Evolutionary conservation across 1,140 invertebrate genomes (phyloP), one percentile per base, ranked within the genome.

Genomic region (Ceratitis capitata): DNA sequence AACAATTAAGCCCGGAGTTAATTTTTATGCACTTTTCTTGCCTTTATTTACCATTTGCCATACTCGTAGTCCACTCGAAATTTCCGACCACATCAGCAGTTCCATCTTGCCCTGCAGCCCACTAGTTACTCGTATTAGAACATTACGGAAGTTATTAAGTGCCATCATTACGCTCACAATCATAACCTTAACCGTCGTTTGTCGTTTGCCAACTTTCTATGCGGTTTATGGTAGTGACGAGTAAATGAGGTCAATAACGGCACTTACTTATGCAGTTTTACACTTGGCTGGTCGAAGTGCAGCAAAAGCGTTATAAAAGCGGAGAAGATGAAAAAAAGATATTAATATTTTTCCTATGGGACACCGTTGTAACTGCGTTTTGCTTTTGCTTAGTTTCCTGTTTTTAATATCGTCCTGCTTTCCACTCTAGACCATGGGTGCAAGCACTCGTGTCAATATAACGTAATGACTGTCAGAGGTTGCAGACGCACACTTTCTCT

Each of bases 161-260:
- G 58, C 23, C 58, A 26, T 61, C 58, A 61, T 61, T 61, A 61
- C 26, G 23, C 58, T 29, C 58, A 29, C 58, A 61, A 61, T 61
- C 58, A 61, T 61, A 61, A 61, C 58, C 58, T 61, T 61, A 61
- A 61, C 58, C 58, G 58, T n/a, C n/a, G n/a, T n/a, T n/a, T n/a
- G n/a, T n/a, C n/a, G n/a, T 61, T 61, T 61, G 58, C 26, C 58
- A 29, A 61, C 58, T 61, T 29, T 10, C 58, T 29, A 61, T 12
- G 58, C 23, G 58, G 51, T 56, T 29, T 61, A 61, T 61, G 58
- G 58, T 26, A 12, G 58, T 61, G 23, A 29, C 23, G 10, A n/a
- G 56, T 61, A 61, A 61, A 61, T 29, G 56, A 61, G 56, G 23
- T 61, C 56, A 61, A 61, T 61, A 61, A 61, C 56, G 56, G 56